Conservation (phyloP, 1,140 invertebrate genomes). For the Psilanteris sp. region DNA sequence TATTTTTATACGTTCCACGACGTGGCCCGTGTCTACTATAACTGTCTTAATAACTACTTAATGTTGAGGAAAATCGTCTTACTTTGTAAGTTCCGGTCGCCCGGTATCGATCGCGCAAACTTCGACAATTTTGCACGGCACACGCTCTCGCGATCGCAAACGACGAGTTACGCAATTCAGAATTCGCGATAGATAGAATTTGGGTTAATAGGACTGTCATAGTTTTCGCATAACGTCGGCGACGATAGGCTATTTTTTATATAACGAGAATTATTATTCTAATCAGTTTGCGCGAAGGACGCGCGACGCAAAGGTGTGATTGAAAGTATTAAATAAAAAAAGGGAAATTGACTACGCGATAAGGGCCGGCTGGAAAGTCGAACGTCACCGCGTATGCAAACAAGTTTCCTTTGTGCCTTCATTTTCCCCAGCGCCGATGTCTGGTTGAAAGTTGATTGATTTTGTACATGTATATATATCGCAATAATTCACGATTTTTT, state of each 20-base stretch:
- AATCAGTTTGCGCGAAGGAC: conserved; percentile 34
- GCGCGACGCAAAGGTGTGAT: conserved; percentile 25
- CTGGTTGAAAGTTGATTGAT: conserved; percentile 21
- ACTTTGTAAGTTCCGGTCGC: conserved; percentile 30
- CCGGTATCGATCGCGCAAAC: conserved; percentile 55
- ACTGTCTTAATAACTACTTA: conserved; percentile 63
- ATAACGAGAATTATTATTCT: conserved; percentile 51
- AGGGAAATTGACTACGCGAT: conserved; percentile 52
- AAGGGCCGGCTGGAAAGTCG: conserved; percentile 50
- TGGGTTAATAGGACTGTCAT: conserved; percentile 60
- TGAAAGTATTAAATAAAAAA: conserved; percentile 32
- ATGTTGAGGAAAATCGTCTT: conserved; percentile 63
- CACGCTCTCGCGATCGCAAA: conserved; percentile 46
- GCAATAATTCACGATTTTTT: no score
- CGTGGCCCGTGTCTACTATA: conserved; percentile 30
- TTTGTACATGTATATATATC: conserved; percentile 5
- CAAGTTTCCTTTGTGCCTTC: conserved; percentile 51
- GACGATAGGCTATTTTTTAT: conserved; percentile 35
- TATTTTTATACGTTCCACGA: conserved; percentile 9
- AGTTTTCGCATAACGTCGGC: conserved; percentile 35
- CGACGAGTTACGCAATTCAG: conserved; percentile 11
- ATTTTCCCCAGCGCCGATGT: conserved; percentile 23
- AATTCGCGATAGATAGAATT: conserved; percentile 50
- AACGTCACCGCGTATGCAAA: conserved; percentile 41
- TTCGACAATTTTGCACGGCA: conserved; percentile 50